A percentile compares a stretch with the other conserved stretches of the same genome.
These are phyloP conservation scores for Heliconius aoede DNA, from an alignment of 2,888 invertebrate genomes.

Conservation along the genomic window DNA sequence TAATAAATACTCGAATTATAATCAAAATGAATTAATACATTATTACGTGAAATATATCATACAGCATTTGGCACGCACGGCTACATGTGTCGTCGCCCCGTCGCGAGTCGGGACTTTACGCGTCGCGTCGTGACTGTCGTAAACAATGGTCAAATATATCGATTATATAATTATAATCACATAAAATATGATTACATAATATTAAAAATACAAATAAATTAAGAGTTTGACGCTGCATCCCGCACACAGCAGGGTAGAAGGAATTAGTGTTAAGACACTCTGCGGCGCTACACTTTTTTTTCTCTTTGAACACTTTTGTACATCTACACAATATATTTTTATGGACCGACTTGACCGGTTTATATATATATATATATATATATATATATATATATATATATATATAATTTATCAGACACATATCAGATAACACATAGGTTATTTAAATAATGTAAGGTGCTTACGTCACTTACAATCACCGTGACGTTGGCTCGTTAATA, in stretches of 20 bases:
- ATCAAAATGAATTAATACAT: slow-evolving; percentile 43
- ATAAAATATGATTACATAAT: background rate
- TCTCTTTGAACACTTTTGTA: too few relatives aligned
- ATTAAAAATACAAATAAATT: background rate
- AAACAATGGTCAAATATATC: slow-evolving; percentile 31
- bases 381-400: background rate
- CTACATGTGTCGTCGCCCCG: slow-evolving; percentile 62
- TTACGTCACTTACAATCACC: slow-evolving; percentile 26
- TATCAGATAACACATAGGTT: slow-evolving; percentile 15
- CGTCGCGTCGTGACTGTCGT: slow-evolving; percentile 25
- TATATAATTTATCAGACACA: too few relatives aligned
- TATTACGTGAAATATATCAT: slow-evolving; percentile 51
- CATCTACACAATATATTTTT: background rate
- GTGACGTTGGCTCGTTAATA: slow-evolving; percentile 33
- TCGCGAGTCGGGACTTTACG: slow-evolving; percentile 12
- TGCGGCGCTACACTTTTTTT: too few relatives aligned
- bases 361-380: background rate
- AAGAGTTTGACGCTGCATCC: too few relatives aligned
- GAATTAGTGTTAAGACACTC: too few relatives aligned
- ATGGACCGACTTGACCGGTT: background rate
- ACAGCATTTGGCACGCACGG: slow-evolving; percentile 56
- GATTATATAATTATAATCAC: slow-evolving; percentile 6
- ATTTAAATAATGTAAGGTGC: slow-evolving; percentile 10
- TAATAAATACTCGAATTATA: slow-evolving; percentile 26
- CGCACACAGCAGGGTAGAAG: too few relatives aligned